These are phyloP conservation scores for Pycnomerus fuliginosus DNA, from an alignment of 2,888 invertebrate genomes.

Conservation along the genomic window DNA sequence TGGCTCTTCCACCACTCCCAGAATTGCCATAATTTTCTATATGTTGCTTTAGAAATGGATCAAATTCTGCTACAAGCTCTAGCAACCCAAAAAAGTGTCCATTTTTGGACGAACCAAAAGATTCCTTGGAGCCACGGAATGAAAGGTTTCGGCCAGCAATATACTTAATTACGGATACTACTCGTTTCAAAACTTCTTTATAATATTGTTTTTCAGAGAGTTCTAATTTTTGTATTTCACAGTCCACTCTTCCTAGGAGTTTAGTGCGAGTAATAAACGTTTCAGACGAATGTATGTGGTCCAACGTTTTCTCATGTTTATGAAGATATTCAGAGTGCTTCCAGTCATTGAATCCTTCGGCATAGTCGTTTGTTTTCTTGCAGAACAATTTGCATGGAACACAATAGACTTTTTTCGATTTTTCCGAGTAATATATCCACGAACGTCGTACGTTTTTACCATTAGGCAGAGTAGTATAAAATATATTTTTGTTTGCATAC, in stretches of 20 bases:
- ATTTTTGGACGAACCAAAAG: constrained; percentile 32
- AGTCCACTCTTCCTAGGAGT: constrained; percentile 14
- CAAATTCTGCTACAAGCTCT: constrained; percentile 38
- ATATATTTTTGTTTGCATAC: background rate
- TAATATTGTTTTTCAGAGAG: constrained; percentile 30
- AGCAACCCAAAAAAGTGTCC: constrained; percentile 37
- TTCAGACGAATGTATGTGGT: constrained; percentile 16
- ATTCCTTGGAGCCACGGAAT: constrained; percentile 30
- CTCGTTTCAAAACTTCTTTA: constrained; percentile 32
- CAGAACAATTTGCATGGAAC: constrained; percentile 18
- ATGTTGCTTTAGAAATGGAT: constrained; percentile 37
- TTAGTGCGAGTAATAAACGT: constrained; percentile 11
- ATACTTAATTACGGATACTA: constrained; percentile 27
- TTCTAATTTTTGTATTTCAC: constrained; percentile 8
- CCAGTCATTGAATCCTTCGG: constrained; percentile 29
- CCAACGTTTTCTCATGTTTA: constrained; percentile 24
- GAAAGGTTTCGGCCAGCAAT: constrained; percentile 26
- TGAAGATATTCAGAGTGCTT: constrained; percentile 21
- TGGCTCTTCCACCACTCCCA: constrained; percentile 4
- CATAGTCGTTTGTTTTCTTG: too few species aligned
- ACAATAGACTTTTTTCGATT: constrained; percentile 22
- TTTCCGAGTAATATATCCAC: constrained; percentile 23
- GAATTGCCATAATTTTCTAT: constrained; percentile 22
- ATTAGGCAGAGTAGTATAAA: background rate
- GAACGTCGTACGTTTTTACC: background rate